Evolutionary conservation across 2,113 vertebrate genomes (phyloP).

Genomic region (Electrona antarctica): DNA sequence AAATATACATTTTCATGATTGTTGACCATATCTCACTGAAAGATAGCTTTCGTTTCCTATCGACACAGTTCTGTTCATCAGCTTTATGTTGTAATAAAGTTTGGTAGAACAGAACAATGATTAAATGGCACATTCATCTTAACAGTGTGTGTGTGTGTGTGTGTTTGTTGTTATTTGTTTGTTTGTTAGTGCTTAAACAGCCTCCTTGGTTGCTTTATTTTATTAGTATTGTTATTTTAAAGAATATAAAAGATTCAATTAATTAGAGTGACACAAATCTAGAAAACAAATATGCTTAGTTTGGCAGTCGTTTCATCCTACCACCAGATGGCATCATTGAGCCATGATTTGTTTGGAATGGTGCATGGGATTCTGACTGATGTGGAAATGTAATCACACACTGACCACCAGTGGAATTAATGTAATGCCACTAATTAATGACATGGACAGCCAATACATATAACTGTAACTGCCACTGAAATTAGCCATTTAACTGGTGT

Average conservation of each 20-base stretch:
- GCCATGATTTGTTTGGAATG: neutral
- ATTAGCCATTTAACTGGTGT: too few relatives aligned
- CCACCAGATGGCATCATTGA: conserved; percentile 13
- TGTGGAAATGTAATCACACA: neutral
- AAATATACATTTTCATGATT: conserved; percentile 27
- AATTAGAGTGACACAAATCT: too few relatives aligned
- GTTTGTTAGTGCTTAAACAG: neutral
- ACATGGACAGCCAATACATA: too few relatives aligned
- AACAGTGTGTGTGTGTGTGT: neutral
- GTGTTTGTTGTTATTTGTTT: neutral
- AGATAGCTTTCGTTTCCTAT: conserved; percentile 36
- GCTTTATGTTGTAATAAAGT: conserved; percentile 84
- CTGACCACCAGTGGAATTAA: neutral
- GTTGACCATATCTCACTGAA: conserved; percentile 27
- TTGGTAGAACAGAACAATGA: conserved; percentile 76
- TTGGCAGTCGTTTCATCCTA: neutral
- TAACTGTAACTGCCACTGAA: too few relatives aligned
- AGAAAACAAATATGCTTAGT: neutral
- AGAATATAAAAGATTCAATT: too few relatives aligned
- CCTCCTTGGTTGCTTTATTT: neutral
- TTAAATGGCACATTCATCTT: conserved; percentile 59
- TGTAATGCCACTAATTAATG: too few relatives aligned
- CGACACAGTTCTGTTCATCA: conserved; percentile 76
- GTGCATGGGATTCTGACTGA: neutral
- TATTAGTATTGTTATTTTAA: neutral